These are phyloP conservation scores for Pyrgilauda ruficollis DNA, from an alignment of 2,113 vertebrate genomes.

Conservation along the genomic window DNA sequence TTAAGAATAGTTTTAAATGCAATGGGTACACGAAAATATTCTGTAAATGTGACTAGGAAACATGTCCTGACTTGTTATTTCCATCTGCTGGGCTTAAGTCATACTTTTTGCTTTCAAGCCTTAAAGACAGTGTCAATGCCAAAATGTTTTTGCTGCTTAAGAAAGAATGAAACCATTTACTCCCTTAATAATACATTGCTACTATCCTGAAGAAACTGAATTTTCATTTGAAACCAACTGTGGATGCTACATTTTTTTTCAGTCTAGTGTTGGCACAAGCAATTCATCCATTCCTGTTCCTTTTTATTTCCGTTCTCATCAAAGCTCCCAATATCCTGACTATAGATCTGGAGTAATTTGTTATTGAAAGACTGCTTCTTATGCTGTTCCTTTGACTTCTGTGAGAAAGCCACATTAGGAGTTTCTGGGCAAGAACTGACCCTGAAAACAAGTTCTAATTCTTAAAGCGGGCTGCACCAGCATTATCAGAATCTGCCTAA, in stretches of 20 bases:
- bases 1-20: background rate
- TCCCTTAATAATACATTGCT: background rate
- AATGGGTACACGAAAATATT: background rate
- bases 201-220: background rate
- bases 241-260: background rate
- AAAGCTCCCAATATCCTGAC: background rate
- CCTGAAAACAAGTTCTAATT: background rate
- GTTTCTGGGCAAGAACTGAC: background rate
- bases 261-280: background rate
- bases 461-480: background rate
- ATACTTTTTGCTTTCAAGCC: background rate
- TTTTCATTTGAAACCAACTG: background rate
- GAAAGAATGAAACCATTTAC: background rate
- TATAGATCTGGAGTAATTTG: background rate
- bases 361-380: background rate
- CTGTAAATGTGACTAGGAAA: background rate
- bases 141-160: background rate
- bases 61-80: background rate
- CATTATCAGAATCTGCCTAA: background rate
- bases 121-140: background rate
- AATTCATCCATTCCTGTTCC: background rate
- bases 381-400: background rate
- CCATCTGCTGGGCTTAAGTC: background rate
- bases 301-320: background rate
- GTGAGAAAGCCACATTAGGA: background rate